Evolutionary conservation across 2,888 invertebrate species (phyloP).

Genomic region (Ormyrus rosae): DNA sequence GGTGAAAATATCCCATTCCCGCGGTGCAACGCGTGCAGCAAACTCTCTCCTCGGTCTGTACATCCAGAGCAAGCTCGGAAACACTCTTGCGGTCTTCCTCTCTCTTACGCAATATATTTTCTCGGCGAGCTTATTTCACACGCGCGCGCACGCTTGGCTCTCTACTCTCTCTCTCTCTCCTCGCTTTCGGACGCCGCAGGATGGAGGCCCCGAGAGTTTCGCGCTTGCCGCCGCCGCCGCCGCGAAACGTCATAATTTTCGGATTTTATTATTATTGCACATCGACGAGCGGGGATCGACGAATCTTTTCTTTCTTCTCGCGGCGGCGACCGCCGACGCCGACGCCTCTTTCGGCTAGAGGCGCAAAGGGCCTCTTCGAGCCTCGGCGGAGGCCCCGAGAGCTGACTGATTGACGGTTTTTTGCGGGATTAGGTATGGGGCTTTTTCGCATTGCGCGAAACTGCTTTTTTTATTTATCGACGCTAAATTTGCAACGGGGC

Average conservation of each 20-base stretch:
- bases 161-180: no score
- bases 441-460: slow-evolving; percentile 38
- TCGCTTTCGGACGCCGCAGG: background rate
- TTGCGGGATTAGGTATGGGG: slow-evolving; percentile 29
- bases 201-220: background rate
- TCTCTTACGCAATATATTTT: slow-evolving; percentile 51
- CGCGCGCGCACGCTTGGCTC: slow-evolving; percentile 1
- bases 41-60: slow-evolving; percentile 18
- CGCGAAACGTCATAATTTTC: slow-evolving; percentile 53
- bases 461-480: slow-evolving; percentile 47
- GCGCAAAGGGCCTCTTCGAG: no score
- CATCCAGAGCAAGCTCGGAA: background rate
- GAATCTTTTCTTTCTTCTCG: slow-evolving; percentile 27
- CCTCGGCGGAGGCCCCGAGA: no score
- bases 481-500: slow-evolving; percentile 36
- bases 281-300: slow-evolving; percentile 48
- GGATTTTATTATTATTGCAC: slow-evolving; percentile 57
- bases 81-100: background rate
- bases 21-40: background rate
- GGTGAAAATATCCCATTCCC: no score
- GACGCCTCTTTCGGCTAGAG: background rate
- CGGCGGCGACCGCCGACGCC: background rate
- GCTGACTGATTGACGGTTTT: slow-evolving; percentile 51
- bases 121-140: slow-evolving; percentile 50
- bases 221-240: no score